Evolutionary conservation across 2,797 vertebrate genomes (phyloP), one percentile per base, ranked within the genome.

Genomic region (Pipistrellus kuhlii): DNA sequence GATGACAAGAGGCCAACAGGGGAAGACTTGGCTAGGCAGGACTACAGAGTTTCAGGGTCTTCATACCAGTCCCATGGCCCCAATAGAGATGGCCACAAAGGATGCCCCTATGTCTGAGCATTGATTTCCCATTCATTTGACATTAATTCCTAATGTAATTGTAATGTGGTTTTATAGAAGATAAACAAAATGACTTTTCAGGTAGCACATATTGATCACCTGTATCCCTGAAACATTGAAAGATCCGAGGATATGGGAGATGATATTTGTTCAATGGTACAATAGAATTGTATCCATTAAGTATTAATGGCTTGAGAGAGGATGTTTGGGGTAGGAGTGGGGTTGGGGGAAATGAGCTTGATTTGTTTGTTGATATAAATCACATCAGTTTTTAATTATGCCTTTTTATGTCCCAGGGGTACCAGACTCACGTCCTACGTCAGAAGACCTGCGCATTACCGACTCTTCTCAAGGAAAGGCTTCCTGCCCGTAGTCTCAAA

Each of bases 191-290:
- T 17, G 64, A 53, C 20, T 91, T 89, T 90, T 92, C 82, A 84
- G 80, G 85, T 32, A 44, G 41, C 14, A 25, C 11, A 3, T 51
- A 96, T 93, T 84, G 95, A 86, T 83, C 68, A 27, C 77, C 69
- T 30, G 15, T 5, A 82, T 21, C 80, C 76, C 92, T 85, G 85
- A 92, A 73, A 68, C 51, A 23, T 0, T 20, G 41, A 86, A 89
- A 55, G 71, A 76, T 69, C 32, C 25, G 46, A 25, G 66, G 92
- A 92, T 76, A 87, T 0, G 64, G 32, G 62, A 87, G 53, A 53
- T 38, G 71, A 15, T 94, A 25, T 96, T 96, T 96, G 81, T 71
- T 96, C 89, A 96, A 38, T 25, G 32, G 77, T 27, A 77, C 73
- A 80, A 66, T 76, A 77, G 77, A 80, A 66, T 76, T 68, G 27